Conservation (phyloP, 2,113 vertebrate species). For the Atherinomorus stipes region DNA sequence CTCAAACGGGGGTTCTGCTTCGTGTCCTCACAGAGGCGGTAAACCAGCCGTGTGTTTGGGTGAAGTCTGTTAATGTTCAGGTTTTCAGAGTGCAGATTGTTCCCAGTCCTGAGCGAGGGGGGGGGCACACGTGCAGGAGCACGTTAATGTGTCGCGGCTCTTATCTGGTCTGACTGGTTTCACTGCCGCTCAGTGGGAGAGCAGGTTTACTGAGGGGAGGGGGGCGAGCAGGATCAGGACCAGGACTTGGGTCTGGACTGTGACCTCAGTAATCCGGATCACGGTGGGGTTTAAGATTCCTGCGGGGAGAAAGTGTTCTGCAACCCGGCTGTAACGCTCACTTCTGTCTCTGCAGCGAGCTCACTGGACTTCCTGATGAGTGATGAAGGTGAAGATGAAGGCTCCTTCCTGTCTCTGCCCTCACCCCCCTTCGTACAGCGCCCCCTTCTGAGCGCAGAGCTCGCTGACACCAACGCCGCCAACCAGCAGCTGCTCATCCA, state of each 20-base stretch:
- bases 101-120: too few species aligned
- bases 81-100: slow-evolving; percentile 65
- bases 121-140: neutral
- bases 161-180: slow-evolving; percentile 62
- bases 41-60: too few species aligned
- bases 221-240: neutral
- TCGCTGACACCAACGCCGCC: slow-evolving; percentile 59
- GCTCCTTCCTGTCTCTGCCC: slow-evolving; percentile 77
- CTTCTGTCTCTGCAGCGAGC: slow-evolving; percentile 63
- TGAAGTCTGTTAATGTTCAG: too few species aligned
- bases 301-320: too few species aligned
- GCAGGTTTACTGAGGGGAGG: neutral
- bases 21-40: too few species aligned
- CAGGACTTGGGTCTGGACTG: neutral
- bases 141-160: slow-evolving; percentile 69
- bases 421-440: slow-evolving; percentile 74
- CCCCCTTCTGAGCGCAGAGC: slow-evolving; percentile 79
- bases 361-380: slow-evolving; percentile 80
- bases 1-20: too few species aligned
- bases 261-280: neutral
- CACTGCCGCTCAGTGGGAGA: slow-evolving; percentile 21
- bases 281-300: too few species aligned
- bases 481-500: slow-evolving; percentile 81
- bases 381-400: slow-evolving; percentile 80
- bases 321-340: too few species aligned